A percentile compares a stretch with the other conserved stretches of the same genome.
Conservation (phyloP, 2,888 invertebrate species). For the Eledona agricola region DNA sequence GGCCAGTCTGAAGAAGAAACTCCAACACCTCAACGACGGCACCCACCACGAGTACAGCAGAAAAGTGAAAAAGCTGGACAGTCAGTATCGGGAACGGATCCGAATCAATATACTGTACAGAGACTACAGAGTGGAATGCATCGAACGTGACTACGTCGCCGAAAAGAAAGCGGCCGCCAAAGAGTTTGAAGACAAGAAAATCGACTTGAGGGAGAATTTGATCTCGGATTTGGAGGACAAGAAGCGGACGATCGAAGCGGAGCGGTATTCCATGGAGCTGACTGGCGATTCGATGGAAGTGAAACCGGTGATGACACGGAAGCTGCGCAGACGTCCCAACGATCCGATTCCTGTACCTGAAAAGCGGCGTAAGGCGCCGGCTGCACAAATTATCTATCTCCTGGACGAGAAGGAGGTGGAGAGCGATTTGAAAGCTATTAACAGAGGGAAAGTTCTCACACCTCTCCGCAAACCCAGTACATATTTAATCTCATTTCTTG, state of each 20-base stretch:
- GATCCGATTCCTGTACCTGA: constrained; percentile 91
- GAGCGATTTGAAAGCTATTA: constrained; percentile 83
- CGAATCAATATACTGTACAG: constrained; percentile 78
- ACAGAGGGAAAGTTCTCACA: constrained; percentile 65
- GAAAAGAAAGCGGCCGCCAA: constrained; percentile 90
- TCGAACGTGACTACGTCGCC: constrained; percentile 85
- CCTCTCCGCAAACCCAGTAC: constrained; percentile 67
- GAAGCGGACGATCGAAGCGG: constrained; percentile 86
- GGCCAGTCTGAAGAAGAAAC: constrained; percentile 85
- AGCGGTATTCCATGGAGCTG: constrained; percentile 86
- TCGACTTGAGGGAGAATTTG: constrained; percentile 88
- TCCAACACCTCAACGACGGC: constrained; percentile 87
- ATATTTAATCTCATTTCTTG: constrained; percentile 6
- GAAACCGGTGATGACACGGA: constrained; percentile 96
- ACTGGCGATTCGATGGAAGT: constrained; percentile 89
- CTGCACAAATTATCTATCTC: constrained; percentile 84
- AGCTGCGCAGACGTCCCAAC: constrained; percentile 89
- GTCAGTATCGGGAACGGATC: constrained; percentile 81
- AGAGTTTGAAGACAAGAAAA: constrained; percentile 95
- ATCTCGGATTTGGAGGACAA: constrained; percentile 94
- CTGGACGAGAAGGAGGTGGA: constrained; percentile 91
- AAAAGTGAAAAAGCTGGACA: constrained; percentile 82
- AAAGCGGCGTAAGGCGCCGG: constrained; percentile 85
- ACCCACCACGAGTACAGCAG: constrained; percentile 87
- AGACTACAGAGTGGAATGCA: constrained; percentile 85